Evolutionary conservation across 2,797 vertebrate species (phyloP), one percentile per base, ranked within the genome.

Genomic region (Cyprinodon diabolis): DNA sequence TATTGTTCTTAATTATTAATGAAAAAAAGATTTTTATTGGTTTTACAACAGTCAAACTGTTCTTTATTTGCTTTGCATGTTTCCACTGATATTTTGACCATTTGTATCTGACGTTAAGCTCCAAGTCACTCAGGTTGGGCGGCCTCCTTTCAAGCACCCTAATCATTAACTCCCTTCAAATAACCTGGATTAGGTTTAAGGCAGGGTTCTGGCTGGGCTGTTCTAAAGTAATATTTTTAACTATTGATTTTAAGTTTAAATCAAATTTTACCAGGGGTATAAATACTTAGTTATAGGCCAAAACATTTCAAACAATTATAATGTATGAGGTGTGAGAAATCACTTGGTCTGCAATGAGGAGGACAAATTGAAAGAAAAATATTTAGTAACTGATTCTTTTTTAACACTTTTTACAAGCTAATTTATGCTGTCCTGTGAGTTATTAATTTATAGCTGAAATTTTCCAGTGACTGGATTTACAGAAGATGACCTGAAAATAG

Each of bases 401-500:
- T 23, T 11, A 45, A 23, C 11, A n/a, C 45, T n/a, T 30, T 43
- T 0, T 43, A 37, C 37, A 63, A 63, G 37, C 37, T 63, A n/a
- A 37, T 65, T 45, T 65, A 6, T 65, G 1, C 21, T 45, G 17
- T 23, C n/a, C 17, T 43, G 5, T 21, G 19, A 21, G 8, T 4
- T 52, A 9, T 30, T 12, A 1, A 43, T 40, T 54, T 40, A 23
- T 55, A 19, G 21, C 13, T 69, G 35, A 11, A 4, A 69, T 85
- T 75, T 80, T 3, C 1, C 43, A 67, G 8, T 9, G 21, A 40
- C 43, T 70, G 17, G 11, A 66, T 79, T 80, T 1, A 30, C 48
- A 72, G 68, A 85, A 74, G 30, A 35, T 19, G 6, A 9, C 21
- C 66, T 80, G 57, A 49, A 67, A 76, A 71, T 57, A 7, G 66